Evolutionary conservation across 2,888 invertebrate genomes (phyloP).

Genomic region (Aporophyla lueneburgensis): DNA sequence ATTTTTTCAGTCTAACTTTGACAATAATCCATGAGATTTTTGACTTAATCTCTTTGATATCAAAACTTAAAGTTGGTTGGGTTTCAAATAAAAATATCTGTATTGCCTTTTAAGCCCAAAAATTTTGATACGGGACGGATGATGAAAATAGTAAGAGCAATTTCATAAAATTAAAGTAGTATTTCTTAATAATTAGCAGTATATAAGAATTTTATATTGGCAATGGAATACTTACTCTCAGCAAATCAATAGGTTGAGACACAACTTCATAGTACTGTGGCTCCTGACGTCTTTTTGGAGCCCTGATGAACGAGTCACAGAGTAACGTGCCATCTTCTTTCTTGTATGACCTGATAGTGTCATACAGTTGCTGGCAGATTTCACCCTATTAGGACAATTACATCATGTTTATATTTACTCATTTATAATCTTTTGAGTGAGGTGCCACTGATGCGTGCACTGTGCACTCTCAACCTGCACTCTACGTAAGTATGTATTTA

Average conservation of each 20-base stretch:
- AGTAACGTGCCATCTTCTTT: constrained; percentile 97
- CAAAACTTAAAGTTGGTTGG: no score
- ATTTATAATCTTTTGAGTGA: neutral
- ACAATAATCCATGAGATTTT: neutral
- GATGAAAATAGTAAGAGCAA: no score
- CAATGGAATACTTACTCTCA: constrained; percentile 89
- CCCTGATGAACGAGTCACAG: constrained; percentile 98
- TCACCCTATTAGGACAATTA: constrained; percentile 91
- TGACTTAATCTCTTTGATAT: neutral
- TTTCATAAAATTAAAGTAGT: neutral
- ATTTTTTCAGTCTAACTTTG: neutral
- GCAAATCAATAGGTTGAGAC: constrained; percentile 97
- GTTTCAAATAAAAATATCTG: neutral
- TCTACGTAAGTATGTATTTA: neutral
- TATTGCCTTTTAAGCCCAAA: neutral
- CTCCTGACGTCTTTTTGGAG: constrained; percentile 98
- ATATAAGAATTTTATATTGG: neutral
- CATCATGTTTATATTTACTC: neutral
- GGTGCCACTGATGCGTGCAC: no score
- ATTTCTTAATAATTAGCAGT: neutral
- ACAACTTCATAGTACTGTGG: constrained; percentile 98
- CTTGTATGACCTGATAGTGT: constrained; percentile 96
- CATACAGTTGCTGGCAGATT: constrained; percentile 97
- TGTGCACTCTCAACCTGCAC: no score
- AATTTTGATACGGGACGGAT: no score